A percentile compares a stretch with the other conserved stretches of the same genome.
Conservation (phyloP, 1,140 invertebrate genomes). For the Heliothis virescens region DNA sequence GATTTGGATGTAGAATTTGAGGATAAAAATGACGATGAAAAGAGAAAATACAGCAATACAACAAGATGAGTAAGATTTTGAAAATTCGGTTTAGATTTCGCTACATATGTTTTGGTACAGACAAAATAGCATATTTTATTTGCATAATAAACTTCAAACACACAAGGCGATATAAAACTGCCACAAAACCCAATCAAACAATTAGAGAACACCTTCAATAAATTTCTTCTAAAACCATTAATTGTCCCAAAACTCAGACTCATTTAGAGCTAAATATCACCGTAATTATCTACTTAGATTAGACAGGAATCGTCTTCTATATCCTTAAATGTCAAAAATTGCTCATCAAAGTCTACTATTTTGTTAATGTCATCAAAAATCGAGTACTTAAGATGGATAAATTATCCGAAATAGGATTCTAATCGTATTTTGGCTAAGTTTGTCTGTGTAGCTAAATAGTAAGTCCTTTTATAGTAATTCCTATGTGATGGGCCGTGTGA, state of each 20-base stretch:
- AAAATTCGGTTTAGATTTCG: too few species aligned
- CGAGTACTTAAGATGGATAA: too few species aligned
- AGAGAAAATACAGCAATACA: too few species aligned
- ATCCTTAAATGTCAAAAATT: background rate
- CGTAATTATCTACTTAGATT: background rate
- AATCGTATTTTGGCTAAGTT: background rate
- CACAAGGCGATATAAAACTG: too few species aligned
- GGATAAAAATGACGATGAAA: too few species aligned
- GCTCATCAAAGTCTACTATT: slow-evolving; percentile 1
- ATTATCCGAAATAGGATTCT: background rate
- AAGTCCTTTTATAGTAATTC: background rate
- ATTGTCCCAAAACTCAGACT: background rate
- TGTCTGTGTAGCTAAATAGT: background rate
- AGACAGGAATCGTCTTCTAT: background rate
- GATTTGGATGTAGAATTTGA: too few species aligned
- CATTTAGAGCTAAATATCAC: slow-evolving; percentile 2
- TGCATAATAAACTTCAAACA: too few species aligned
- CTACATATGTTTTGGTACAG: too few species aligned
- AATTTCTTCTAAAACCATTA: background rate
- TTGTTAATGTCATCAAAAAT: background rate
- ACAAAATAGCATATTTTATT: too few species aligned
- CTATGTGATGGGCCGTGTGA: background rate
- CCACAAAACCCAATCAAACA: background rate
- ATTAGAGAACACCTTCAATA: background rate
- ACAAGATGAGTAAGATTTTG: too few species aligned